Conservation (phyloP, 2,113 vertebrate species). For the Notiomystis cincta region DNA sequence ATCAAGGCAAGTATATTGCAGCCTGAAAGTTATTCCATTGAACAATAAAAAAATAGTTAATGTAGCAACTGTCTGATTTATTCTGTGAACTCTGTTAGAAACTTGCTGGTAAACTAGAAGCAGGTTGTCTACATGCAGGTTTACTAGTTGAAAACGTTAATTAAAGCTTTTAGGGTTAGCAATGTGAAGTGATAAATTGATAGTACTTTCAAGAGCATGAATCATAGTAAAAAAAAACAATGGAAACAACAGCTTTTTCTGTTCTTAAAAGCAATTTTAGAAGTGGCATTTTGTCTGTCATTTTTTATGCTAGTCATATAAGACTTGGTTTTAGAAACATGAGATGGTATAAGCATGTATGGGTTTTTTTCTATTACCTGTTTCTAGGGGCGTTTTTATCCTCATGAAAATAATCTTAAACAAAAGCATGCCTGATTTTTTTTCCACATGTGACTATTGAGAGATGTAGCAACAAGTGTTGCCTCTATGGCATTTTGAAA, state of each 20-base stretch:
- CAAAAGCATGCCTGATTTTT: not conserved
- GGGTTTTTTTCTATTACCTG: not conserved
- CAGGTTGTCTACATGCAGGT: accelerated
- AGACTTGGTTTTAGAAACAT: not conserved
- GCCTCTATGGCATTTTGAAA: not conserved
- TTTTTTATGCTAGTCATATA: not conserved
- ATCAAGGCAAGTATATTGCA: not conserved
- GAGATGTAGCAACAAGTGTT: not conserved
- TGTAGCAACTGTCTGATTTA: not conserved
- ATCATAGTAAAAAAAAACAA: not conserved
- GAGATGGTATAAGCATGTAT: not conserved
- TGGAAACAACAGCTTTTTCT: not conserved
- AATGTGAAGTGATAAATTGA: not conserved
- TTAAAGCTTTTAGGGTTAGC: not conserved
- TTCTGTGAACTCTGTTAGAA: not conserved
- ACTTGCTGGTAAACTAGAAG: not conserved
- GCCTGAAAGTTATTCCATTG: not conserved
- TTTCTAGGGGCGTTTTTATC: not conserved
- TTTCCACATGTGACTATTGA: not conserved
- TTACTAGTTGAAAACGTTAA: not conserved
- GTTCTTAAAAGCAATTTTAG: not conserved
- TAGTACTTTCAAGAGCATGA: not conserved
- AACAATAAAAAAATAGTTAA: not conserved
- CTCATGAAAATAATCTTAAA: not conserved
- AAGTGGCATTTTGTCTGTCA: not conserved